Conservation (phyloP, 2,113 vertebrate species). For the Chamaetylas fuelleborni region DNA sequence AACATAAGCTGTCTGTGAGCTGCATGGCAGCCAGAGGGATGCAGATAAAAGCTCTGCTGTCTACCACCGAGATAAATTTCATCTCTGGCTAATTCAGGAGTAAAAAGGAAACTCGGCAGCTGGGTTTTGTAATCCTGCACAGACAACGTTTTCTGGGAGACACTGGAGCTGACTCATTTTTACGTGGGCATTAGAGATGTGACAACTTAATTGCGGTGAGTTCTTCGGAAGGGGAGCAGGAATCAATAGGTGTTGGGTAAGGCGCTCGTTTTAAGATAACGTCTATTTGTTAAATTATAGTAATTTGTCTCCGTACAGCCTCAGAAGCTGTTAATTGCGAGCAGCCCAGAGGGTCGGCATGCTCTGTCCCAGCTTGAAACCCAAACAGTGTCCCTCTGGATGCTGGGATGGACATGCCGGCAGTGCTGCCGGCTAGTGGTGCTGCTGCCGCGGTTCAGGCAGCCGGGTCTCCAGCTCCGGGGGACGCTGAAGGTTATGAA, state of each 20-base stretch:
- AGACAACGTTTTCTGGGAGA: slow-evolving; percentile 8
- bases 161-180: slow-evolving; percentile 25
- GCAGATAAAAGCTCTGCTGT: slow-evolving; percentile 32
- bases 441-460: background rate
- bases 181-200: slow-evolving; percentile 56
- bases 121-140: background rate
- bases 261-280: slow-evolving; percentile 60
- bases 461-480: background rate
- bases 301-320: slow-evolving; percentile 47
- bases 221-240: slow-evolving; percentile 12
- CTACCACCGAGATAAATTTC: background rate
- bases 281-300: slow-evolving; percentile 71
- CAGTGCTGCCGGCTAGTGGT: background rate
- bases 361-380: background rate
- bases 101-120: background rate
- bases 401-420: background rate
- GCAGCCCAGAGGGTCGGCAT: background rate
- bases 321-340: slow-evolving; percentile 46
- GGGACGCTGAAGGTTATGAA: slow-evolving; percentile 28
- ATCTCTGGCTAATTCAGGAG: slow-evolving; percentile 23
- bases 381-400: background rate
- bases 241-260: slow-evolving; percentile 65
- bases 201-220: slow-evolving; percentile 66
- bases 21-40: background rate
- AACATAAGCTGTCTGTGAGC: background rate